Evolutionary conservation across 2,888 invertebrate genomes (phyloP), one percentile per base, ranked within the genome.

Genomic region (Himalopsyche anomala): DNA sequence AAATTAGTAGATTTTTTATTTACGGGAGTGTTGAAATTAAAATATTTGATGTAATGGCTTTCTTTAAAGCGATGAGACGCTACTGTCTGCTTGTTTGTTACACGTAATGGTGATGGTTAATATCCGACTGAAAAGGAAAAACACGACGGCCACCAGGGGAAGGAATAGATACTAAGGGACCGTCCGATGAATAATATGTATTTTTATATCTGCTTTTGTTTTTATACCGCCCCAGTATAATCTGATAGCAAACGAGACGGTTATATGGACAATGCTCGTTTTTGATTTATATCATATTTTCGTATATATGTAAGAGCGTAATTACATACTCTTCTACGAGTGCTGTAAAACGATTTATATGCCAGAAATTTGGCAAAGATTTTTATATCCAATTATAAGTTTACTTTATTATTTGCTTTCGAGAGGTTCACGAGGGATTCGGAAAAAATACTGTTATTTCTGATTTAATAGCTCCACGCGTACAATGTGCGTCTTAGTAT

Each of bases 51-150:
- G 28, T 74, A 74, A 74, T 74, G 74, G 15, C 74, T 36, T 12
- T 38, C 12, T 74, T 74, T 74, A 74, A 74, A 28, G 11, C 38
- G 5, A 74, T 12, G 74, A 12, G 38, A 38, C 74, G 74, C 74
- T 74, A 74, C 74, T 74, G 74, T 38, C 36, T 5, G 15, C 74
- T 74, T 74, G 74, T 80, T 84, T 84, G 84, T 80, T 38, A 80
- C 84, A 80, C 84, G 79, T 55, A 54, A 79, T 55, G 28, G 79
- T 54, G 42, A 84, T 84, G 80, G 79, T 79, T 80, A 84, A 84
- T 84, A 84, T 84, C 84, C 84, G 79, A 36, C 40, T 54, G 69
- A 40, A 55, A 84, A 84, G 84, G 84, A 84, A 80, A 80, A 40
- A 74, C 15, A 74, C 74, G 74, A 74, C 74, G 11, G 74, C 36